These are phyloP conservation scores for Hipposideros armiger DNA, from an alignment of 2,113 vertebrate species.

Conservation along the genomic window DNA sequence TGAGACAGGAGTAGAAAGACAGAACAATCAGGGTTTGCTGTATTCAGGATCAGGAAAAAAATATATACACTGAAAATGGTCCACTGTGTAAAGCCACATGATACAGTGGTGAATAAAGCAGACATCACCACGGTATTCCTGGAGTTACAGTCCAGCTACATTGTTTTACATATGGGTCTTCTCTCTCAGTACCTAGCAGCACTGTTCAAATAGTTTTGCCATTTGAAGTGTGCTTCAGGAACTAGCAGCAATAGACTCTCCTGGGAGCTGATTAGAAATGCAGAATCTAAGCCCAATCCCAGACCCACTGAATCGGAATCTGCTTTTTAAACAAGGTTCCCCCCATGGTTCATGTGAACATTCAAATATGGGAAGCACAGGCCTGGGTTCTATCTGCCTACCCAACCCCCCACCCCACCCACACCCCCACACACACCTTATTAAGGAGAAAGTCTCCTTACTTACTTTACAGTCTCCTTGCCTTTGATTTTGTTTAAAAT, in stretches of 20 bases:
- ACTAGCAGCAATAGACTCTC: not conserved
- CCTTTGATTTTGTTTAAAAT: not conserved
- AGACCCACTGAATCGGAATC: not conserved
- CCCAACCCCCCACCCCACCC: too few relatives aligned
- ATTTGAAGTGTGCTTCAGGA: not conserved
- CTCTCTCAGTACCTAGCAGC: not conserved
- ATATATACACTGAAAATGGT: not conserved
- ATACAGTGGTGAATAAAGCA: not conserved
- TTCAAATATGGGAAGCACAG: not conserved
- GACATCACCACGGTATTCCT: not conserved
- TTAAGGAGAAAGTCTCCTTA: not conserved
- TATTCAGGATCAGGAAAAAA: not conserved
- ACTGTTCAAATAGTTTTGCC: not conserved
- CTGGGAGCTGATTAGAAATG: not conserved
- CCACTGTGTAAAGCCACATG: too few relatives aligned
- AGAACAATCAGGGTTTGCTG: not conserved
- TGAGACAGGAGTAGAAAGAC: not conserved
- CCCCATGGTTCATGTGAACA: not conserved
- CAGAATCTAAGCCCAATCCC: not conserved
- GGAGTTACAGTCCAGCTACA: not conserved
- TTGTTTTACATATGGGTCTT: not conserved
- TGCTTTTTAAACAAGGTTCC: not conserved
- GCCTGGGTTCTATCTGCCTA: not conserved
- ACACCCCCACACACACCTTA: not conserved
- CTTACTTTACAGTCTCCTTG: not conserved